Evolutionary conservation across 2,113 vertebrate genomes (phyloP), one percentile per base, ranked within the genome.

Genomic region (Seriola aureovittata): DNA sequence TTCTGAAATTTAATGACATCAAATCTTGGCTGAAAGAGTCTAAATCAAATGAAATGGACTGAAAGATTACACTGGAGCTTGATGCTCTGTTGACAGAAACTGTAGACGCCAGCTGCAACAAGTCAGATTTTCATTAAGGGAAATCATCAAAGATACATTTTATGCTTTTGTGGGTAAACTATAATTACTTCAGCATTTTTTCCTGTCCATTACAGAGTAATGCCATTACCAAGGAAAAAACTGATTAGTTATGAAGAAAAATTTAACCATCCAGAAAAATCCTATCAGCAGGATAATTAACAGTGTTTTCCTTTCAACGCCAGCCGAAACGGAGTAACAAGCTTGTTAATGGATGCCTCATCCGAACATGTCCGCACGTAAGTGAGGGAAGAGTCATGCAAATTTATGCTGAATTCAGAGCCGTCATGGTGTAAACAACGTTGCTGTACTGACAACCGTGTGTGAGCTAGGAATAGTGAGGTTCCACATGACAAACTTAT

Each of bases 281-380:
- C 70, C 64, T 32, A 74, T 87, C 78, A 89, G 75, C 63, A 44
- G 32, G 44, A 84, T 88, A 86, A 91, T 91, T 87, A 87, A 81
- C 52, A 55, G 78, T 67, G 71, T 81, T 88, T 88, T 85, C 73
- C 57, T 72, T 66, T 71, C 1, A 69, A 44, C 25, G 44, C 25
- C 67, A 68, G 50, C 82, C 63, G 52, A 77, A 78, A 74, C 19
- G 66, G 29, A 74, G 57, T 62, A 78, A 88, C 55, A 67, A 75
- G 58, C 58, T 23, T 71, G 63, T 42, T 66, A 85, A 80, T 62
- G 32, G 29, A 71, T 19, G 46, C 55, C 74, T 78, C 60, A 2
- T 19, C 70, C 58, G n/a, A 71, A 84, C 23, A 2, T 21, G 44
- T 65, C 54, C 12, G 34, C 44, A 32, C 19, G 23, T 52, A 55